These are phyloP conservation scores for Scarus forsteni DNA, from an alignment of 2,797 vertebrate species.

Conservation along the genomic window DNA sequence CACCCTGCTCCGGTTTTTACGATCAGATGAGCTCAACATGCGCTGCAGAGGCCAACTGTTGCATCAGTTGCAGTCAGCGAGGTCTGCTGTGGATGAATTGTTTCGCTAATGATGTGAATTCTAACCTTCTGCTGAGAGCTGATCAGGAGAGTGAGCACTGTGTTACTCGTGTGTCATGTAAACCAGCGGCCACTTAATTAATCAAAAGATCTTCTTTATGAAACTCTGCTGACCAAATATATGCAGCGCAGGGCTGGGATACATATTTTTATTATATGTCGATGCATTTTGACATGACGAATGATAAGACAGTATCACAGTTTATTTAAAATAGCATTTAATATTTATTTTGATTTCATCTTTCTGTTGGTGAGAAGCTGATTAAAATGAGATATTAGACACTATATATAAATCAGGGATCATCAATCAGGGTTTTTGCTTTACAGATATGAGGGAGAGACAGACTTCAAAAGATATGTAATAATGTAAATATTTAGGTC, in stretches of 20 bases:
- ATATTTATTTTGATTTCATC: too few relatives aligned
- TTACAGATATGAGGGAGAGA: too few relatives aligned
- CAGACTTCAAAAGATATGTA: too few relatives aligned
- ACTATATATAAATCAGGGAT: too few relatives aligned
- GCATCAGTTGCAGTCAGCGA: conserved; percentile 58
- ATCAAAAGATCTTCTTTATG: conserved; percentile 62
- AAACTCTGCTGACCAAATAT: conserved; percentile 63
- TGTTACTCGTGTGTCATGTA: conserved; percentile 72
- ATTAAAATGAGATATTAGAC: too few relatives aligned
- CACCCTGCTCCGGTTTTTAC: conserved; percentile 59
- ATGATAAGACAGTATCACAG: too few relatives aligned
- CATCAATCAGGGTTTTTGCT: too few relatives aligned
- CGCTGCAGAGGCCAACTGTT: conserved; percentile 67
- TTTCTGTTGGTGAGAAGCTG: too few relatives aligned
- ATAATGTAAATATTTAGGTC: too few relatives aligned
- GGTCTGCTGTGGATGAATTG: conserved; percentile 40
- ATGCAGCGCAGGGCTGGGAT: conserved; percentile 14
- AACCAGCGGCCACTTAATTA: conserved; percentile 63
- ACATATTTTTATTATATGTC: too few relatives aligned
- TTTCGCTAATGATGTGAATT: conserved; percentile 60
- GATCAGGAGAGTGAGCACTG: conserved; percentile 42
- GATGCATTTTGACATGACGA: too few relatives aligned
- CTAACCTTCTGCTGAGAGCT: conserved; percentile 34
- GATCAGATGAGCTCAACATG: conserved; percentile 70
- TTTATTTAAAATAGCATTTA: too few relatives aligned